A percentile compares a stretch with the other conserved stretches of the same genome.
Conservation (phyloP, 2,888 invertebrate species). For the Drosophila infuscata region DNA sequence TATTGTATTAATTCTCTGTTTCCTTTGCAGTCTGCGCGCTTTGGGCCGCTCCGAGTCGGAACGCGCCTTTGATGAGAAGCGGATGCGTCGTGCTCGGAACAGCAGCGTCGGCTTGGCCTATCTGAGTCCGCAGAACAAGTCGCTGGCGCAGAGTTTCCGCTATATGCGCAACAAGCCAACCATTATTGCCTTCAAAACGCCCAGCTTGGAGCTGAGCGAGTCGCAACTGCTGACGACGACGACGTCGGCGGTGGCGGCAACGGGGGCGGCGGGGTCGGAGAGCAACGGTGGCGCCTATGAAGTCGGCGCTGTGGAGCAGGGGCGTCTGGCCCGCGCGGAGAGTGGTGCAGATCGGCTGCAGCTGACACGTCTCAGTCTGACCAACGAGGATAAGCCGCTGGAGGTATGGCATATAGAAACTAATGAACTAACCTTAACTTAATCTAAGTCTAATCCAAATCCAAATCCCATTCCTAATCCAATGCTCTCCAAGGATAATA, state of each 20-base stretch:
- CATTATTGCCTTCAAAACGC: constrained; percentile 94
- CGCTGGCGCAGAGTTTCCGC: constrained; percentile 93
- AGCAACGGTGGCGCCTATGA: constrained; percentile 38
- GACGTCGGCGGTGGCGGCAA: neutral
- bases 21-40: constrained; percentile 64
- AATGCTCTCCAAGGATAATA: constrained; percentile 64
- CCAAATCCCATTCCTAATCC: constrained; percentile 16
- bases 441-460: constrained; percentile 4
- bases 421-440: constrained; percentile 21
- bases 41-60: constrained; percentile 91
- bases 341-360: constrained; percentile 43
- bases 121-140: constrained; percentile 91
- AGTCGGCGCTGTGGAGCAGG: constrained; percentile 85
- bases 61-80: constrained; percentile 89
- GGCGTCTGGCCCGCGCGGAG: constrained; percentile 85
- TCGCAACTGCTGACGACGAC: constrained; percentile 85
- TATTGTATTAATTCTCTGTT: neutral
- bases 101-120: constrained; percentile 89
- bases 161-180: constrained; percentile 96
- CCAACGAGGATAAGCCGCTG: constrained; percentile 88
- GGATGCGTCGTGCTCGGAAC: constrained; percentile 88
- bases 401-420: constrained; percentile 86
- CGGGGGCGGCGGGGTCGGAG: constrained; percentile 81
- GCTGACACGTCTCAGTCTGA: constrained; percentile 49
- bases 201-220: constrained; percentile 90